Evolutionary conservation across 2,888 invertebrate species (phyloP), one percentile per base, ranked within the genome.

Genomic region (Eupithecia inturbata): DNA sequence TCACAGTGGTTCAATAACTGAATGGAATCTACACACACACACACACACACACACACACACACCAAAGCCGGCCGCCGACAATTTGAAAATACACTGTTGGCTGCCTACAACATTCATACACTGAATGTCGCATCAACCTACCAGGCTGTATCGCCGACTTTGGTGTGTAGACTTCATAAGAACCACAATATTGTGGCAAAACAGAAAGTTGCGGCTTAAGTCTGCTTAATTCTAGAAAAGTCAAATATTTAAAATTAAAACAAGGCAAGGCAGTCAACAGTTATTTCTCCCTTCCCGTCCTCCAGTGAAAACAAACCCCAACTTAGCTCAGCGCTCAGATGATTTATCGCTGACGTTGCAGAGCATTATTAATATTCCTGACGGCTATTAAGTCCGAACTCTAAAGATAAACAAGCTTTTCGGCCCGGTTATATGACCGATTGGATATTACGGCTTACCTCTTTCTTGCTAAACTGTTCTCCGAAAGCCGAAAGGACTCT

Each of bases 321-420:
- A 81, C 79, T 81, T 82, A 80, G 80, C 79, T 81, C 78, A 72
- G 74, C 75, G 81, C 80, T 81, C 78, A 70, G 79, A 83, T 84
- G 83, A 83, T 82, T 82, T 80, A 83, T 81, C 71, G 71, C 78
- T 70, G 75, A 67, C 70, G 70, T 66, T 72, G 78, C 68, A 70
- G 75, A 73, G 70, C 74, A 70, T 81, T 80, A 80, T 80, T 82
- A 81, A 82, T 81, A 80, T 78, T 81, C 78, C 69, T 75, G 81
- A 79, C 80, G 79, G 79, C 76, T 80, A 81, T 82, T 82, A 82
- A 82, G 77, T 68, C 74, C 70, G 66, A 80, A 81, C 82, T 69
- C 75, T 68, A 57, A 80, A 81, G 82, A 83, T 82, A 83, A 82
- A 83, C 80, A 83, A 76, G 77, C 78, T 80, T 77, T 79, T 80